Evolutionary conservation across 2,888 invertebrate species (phyloP).

Genomic region (Idaea straminata): DNA sequence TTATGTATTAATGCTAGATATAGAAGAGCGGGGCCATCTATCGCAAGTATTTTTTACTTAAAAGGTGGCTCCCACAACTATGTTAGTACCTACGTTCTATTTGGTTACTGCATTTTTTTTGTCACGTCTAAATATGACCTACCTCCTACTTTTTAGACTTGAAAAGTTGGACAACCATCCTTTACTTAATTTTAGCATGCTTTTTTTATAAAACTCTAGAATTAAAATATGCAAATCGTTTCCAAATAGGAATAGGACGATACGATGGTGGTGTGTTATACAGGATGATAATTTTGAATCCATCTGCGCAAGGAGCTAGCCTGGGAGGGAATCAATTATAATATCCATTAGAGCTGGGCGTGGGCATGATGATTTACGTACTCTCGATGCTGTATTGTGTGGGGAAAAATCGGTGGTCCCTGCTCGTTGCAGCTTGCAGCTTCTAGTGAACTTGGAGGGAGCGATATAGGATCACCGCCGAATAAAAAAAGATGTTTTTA

Average conservation of each 20-base stretch:
- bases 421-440: slow-evolving; percentile 20
- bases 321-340: slow-evolving; percentile 60
- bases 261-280: background rate
- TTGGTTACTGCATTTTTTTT: no score
- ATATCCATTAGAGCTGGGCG: slow-evolving; percentile 60
- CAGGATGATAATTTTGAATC: slow-evolving; percentile 1
- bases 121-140: no score
- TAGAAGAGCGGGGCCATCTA: no score
- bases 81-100: no score
- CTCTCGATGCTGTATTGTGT: slow-evolving; percentile 10
- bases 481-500: no score
- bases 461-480: slow-evolving; percentile 5
- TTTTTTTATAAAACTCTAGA: no score
- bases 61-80: no score
- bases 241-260: background rate
- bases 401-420: slow-evolving; percentile 11
- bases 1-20: no score
- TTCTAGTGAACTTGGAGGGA: slow-evolving; percentile 11
- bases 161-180: no score
- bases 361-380: slow-evolving; percentile 44
- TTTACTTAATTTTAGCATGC: no score
- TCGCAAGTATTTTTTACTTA: no score
- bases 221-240: background rate
- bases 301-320: slow-evolving; percentile 23
- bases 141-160: no score